Evolutionary conservation across 2,113 vertebrate genomes (phyloP).

Genomic region (Erythrolamprus reginae): DNA sequence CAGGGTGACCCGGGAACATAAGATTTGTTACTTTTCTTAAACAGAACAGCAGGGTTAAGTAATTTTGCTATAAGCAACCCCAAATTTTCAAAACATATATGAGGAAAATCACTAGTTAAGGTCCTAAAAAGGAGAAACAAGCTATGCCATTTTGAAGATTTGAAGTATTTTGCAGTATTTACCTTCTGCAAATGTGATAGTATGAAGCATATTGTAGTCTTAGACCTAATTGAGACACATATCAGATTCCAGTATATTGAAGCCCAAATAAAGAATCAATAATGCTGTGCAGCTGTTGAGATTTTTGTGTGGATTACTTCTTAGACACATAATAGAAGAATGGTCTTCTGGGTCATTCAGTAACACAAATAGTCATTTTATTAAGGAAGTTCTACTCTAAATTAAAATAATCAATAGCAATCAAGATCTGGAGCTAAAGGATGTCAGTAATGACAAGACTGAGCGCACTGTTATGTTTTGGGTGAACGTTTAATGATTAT

Average conservation of each 20-base stretch:
- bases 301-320: conserved; percentile 14
- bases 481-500: no score
- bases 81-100: not conserved
- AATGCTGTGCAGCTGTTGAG: conserved; percentile 22
- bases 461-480: no score
- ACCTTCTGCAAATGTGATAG: conserved; percentile 49
- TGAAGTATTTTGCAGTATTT: conserved; percentile 28
- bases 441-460: not conserved
- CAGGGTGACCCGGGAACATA: no score
- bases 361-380: not conserved
- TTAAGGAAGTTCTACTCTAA: not conserved
- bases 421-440: not conserved
- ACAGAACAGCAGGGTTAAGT: no score
- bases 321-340: not conserved
- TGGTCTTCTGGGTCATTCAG: not conserved
- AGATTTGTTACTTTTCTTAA: no score
- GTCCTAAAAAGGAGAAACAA: conserved; percentile 46
- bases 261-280: conserved; percentile 18
- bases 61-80: not conserved
- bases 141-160: conserved; percentile 40
- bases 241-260: conserved; percentile 21
- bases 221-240: conserved; percentile 35
- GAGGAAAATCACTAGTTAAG: conserved; percentile 43
- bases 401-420: not conserved
- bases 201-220: conserved; percentile 12